Base-by-base conservation (phyloP, 2,797 vertebrate genomes). In the Lithobates sylvaticus region DNA sequence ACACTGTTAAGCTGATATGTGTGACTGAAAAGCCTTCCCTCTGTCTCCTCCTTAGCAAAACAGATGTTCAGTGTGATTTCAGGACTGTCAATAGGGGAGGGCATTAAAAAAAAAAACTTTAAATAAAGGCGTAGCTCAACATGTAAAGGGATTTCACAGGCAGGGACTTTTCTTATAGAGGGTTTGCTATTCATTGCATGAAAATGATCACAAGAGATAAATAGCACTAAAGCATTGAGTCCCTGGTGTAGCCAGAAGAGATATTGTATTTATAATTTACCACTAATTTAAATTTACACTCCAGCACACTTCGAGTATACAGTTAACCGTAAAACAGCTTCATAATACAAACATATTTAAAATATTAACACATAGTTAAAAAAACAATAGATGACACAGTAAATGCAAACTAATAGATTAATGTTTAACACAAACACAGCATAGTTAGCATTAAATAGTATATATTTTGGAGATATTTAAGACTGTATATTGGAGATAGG, bases 41-140 rank as follows among this genome's bases (percentile, higher is more conserved):
- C 54, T 44, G 72, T 27, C 83, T 84, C 39, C 65, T 78, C 73
- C 54, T 39, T 36, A 39, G 69, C 23, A 73, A 18, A 32, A 61
- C 77, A 80, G 76, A 36, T 80, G 54, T 69, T 47, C 61, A 58
- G 42, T 81, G 39, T 81, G 84, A 68, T 61, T 47, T 86, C 84
- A 81, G 84, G 42, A 70, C 69, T 78, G 58, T 26, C 58, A 54
- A 70, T 61, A 74, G 47, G 75, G 34, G 61, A 18, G 32, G 70
- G 54, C 54, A 83, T 67, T 83, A 78, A 73, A 36, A 39, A 77
- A 29, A 73, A 39, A 77, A 29, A 73, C 67, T 86, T 71, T 47
- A 65, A 64, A 69, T 72, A 61, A 26, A 76, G 86, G 86, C 81
- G 86, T 87, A 67, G 26, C 76, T 61, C 42, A 54, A 50, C 42